Base-by-base conservation (phyloP, 2,113 vertebrate species). In the Rhineura floridana region DNA sequence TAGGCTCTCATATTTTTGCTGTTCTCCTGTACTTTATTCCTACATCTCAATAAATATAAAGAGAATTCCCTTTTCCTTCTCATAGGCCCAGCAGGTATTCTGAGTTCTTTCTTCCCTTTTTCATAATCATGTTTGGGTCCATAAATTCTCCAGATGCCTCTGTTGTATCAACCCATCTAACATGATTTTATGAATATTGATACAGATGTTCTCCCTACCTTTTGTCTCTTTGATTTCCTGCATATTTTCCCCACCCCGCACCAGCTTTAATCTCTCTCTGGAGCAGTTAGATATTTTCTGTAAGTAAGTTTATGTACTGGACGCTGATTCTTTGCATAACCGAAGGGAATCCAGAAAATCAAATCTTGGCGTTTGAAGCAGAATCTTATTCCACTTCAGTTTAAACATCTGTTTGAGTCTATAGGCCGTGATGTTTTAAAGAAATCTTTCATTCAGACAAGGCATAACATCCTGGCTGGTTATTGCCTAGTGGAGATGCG, bases 401-500 rank as follows among this genome's bases (percentile, higher is more conserved):
- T 91, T 93, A 91, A 92, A 90, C 88, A 90, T 92, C 88, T 90
- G 62, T 91, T 91, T 90, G 87, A 82, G 86, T 91, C 44, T 91
- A 88, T 83, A 83, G 65, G 81, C 91, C 72, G 81, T 91, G 89
- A 28, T 95, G 80, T 70, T 93, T 94, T 83, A 78, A 70, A 88
- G 73, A 88, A 84, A 88, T 95, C 90, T 94, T 90, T 90, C 90
- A 59, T 63, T 93, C 46, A 88, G 91, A 88, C 93, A 75, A 77
- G 93, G 83, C 82, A 86, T 52, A 86, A 79, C 85, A 67, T 86
- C 62, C 33, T 65, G 44, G 42, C 88, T 88, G 88, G 88, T 90
- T 90, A 85, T 92, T 94, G 84, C 84, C 72, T 91, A 42, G 81
- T 75, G 81, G 83, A 91, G 80, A 72, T 81, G 59, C 17, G 65